phyloP scores from a whole-genome alignment of 2,888 invertebrate species.

The Luperina nickerlii region DNA sequence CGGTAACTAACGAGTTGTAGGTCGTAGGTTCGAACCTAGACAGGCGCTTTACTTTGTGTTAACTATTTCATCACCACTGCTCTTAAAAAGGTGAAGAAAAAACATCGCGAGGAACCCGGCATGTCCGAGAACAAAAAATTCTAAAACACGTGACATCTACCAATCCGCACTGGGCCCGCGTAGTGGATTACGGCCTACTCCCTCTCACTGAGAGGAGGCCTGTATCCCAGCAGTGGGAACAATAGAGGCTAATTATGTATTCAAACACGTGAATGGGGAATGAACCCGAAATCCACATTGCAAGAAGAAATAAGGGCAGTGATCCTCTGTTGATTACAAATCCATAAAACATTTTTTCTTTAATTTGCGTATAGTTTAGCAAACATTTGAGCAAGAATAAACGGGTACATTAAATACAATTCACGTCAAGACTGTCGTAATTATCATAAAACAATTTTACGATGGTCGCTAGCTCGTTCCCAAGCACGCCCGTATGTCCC shows the following conservation, averaged over 20 bases:
- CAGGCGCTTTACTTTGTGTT: not conserved
- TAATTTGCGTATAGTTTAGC: no score
- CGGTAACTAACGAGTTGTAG: not conserved
- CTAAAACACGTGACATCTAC: not conserved
- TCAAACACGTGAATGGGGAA: not conserved
- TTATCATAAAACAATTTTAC: conserved; percentile 36
- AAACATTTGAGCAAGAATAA: conserved; percentile 20
- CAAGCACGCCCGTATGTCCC: conserved; percentile 38
- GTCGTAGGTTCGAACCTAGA: not conserved
- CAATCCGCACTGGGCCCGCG: no score
- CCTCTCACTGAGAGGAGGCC: not conserved
- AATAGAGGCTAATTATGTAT: not conserved
- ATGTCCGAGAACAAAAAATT: not conserved
- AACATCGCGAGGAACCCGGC: not conserved
- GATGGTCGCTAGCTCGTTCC: conserved; percentile 17
- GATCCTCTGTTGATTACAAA: not conserved
- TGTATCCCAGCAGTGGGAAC: not conserved
- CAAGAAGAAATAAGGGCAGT: not conserved
- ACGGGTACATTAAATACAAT: conserved; percentile 16
- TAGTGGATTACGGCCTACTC: not conserved
- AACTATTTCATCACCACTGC: not conserved
- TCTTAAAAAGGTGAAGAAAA: not conserved
- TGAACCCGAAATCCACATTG: not conserved
- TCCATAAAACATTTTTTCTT: no score
- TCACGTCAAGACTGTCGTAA: conserved; percentile 25